These are phyloP conservation scores for Diloba caeruleocephala DNA, from an alignment of 2,888 invertebrate species.

Conservation along the genomic window DNA sequence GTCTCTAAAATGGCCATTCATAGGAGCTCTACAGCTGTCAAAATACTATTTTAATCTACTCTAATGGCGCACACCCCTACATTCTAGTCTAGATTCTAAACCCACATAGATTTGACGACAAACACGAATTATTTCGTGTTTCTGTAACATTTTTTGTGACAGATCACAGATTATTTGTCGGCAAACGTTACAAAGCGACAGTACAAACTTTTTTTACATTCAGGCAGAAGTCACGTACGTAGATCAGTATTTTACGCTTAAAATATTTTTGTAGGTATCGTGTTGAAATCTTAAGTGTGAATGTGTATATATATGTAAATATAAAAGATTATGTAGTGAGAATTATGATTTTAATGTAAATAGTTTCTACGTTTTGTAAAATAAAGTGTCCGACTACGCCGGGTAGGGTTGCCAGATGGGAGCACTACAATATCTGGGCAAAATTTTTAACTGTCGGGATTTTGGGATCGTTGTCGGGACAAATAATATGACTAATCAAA, in stretches of 20 bases:
- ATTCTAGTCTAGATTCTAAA: constrained; percentile 28
- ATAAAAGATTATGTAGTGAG: constrained; percentile 31
- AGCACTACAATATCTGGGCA: too few relatives aligned
- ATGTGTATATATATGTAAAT: constrained; percentile 37
- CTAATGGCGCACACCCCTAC: constrained; percentile 23
- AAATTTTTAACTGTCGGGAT: too few relatives aligned
- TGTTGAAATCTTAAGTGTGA: constrained; percentile 38
- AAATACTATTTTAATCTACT: too few relatives aligned
- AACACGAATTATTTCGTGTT: constrained; percentile 33
- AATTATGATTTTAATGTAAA: constrained; percentile 34
- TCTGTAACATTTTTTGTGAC: constrained; percentile 37
- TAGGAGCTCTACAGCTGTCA: too few relatives aligned
- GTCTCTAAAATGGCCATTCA: too few relatives aligned
- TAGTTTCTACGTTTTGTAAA: neutral
- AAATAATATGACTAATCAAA: too few relatives aligned
- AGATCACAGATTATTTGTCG: constrained; percentile 45
- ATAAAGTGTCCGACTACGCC: neutral
- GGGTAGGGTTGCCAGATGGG: too few relatives aligned
- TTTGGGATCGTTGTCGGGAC: too few relatives aligned
- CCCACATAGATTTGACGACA: constrained; percentile 36
- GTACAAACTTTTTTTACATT: constrained; percentile 32
- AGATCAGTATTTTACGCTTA: constrained; percentile 15
- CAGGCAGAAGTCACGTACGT: constrained; percentile 34
- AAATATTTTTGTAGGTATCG: constrained; percentile 23
- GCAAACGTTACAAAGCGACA: constrained; percentile 34